Base-by-base conservation (phyloP, 2,888 invertebrate genomes). In the Crioceris asparagi region DNA sequence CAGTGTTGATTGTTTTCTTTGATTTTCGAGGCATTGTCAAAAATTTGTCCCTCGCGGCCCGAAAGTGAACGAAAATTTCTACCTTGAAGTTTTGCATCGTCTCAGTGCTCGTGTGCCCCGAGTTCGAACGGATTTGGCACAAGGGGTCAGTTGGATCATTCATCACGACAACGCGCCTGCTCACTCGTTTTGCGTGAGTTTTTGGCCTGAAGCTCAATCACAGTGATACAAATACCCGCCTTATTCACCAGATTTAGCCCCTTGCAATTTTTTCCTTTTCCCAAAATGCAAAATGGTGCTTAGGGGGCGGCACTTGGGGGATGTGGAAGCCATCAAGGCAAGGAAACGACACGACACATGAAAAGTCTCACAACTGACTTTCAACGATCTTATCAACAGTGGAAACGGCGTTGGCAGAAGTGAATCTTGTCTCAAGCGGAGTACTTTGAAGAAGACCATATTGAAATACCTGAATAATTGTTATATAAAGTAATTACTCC, bases 341-440 rank as follows among this genome's bases (percentile, higher is more conserved):
- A n/a, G n/a, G n/a, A n/a, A n/a, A n/a, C n/a, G n/a, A n/a, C n/a
- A n/a, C n/a, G n/a, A n/a, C n/a, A n/a, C n/a, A n/a, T n/a, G n/a
- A n/a, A n/a, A n/a, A n/a, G n/a, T n/a, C n/a, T n/a, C n/a, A n/a
- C n/a, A n/a, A n/a, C n/a, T n/a, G n/a, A n/a, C n/a, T n/a, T n/a
- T 21, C 21, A 21, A 10, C 21, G 21, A 21, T 21, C 21, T 6
- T 21, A 10, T 21, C 21, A 21, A 21, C 21, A 21, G 21, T 21
- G 30, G 30, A 29, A 29, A 29, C 30, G 14, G 11, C 30, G 30
- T 29, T 14, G 30, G 14, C 30, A 29, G 30, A 29, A 29, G 30
- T 29, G 30, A n/a, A 29, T 29, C 30, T 29, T 29, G 30, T 29
- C 11, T 29, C 30, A 12, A 3, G 30, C 10, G 4, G 30, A 29